Evolutionary conservation across 2,888 invertebrate genomes (phyloP).

Genomic region (Eristalinus aeneus): DNA sequence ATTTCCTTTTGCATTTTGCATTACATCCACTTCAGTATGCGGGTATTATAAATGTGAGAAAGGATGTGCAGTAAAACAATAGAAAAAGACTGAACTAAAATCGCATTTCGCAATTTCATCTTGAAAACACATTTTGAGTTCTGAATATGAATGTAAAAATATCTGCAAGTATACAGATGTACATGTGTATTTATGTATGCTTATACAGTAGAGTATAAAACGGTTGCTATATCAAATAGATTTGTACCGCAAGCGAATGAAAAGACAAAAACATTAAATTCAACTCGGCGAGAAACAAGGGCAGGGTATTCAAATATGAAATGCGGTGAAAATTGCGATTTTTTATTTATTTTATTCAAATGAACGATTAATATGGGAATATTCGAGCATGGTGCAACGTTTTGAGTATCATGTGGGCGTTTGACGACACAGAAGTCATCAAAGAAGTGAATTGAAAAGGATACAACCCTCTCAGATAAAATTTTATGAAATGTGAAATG

Average conservation of each 20-base stretch:
- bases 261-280: constrained; percentile 48
- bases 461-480: not conserved
- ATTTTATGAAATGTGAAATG: not conserved
- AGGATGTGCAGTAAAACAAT: constrained; percentile 45
- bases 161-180: not conserved
- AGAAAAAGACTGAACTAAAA: constrained; percentile 36
- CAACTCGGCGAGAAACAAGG: constrained; percentile 23
- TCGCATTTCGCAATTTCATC: constrained; percentile 62
- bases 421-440: not conserved
- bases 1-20: constrained; percentile 61
- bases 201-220: constrained; percentile 17
- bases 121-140: constrained; percentile 51
- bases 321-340: constrained; percentile 53
- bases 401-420: not conserved
- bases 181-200: not conserved
- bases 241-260: constrained; percentile 50
- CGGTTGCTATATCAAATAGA: constrained; percentile 53
- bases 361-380: constrained; percentile 66
- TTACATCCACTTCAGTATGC: constrained; percentile 40
- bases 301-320: constrained; percentile 37
- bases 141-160: constrained; percentile 19
- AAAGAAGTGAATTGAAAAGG: not conserved
- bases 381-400: constrained; percentile 47
- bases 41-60: constrained; percentile 36
- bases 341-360: constrained; percentile 65